phyloP scores from a whole-genome alignment of 2,797 vertebrate species.

The Poeciliopsis presidionis region DNA sequence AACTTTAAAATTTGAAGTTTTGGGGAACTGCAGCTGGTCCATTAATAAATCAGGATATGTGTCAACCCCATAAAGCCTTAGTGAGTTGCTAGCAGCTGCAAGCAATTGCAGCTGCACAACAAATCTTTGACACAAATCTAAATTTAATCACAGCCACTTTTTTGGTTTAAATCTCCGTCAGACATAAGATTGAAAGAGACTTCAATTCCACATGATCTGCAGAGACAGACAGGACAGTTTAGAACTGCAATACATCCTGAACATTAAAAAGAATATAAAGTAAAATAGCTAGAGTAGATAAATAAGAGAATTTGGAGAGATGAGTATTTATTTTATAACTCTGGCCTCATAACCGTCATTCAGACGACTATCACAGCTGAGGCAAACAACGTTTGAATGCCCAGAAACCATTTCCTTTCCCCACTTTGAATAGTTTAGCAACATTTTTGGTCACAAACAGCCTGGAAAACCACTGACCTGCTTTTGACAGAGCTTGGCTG shows the following conservation, averaged over 20 bases:
- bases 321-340: constrained; percentile 24
- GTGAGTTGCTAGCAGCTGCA: background rate
- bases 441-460: constrained; percentile 21
- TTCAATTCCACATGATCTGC: constrained; percentile 6
- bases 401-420: constrained; percentile 28
- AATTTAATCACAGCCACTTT: background rate
- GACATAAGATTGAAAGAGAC: background rate
- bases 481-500: constrained; percentile 43
- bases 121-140: constrained; percentile 2
- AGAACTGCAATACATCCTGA: constrained; percentile 31
- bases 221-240: constrained; percentile 28
- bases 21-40: background rate
- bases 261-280: constrained; percentile 7
- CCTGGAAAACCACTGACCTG: constrained; percentile 45
- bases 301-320: constrained; percentile 24
- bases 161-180: background rate
- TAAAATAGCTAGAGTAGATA: constrained; percentile 7
- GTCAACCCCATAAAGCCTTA: background rate
- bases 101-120: background rate
- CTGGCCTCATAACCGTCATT: constrained; percentile 29
- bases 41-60: background rate
- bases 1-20: background rate
- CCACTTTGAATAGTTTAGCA: constrained; percentile 34
- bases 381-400: constrained; percentile 29
- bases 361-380: constrained; percentile 17